These are phyloP conservation scores for Xiphophorus maculatus DNA, from an alignment of 2,113 vertebrate genomes.

Conservation along the genomic window DNA sequence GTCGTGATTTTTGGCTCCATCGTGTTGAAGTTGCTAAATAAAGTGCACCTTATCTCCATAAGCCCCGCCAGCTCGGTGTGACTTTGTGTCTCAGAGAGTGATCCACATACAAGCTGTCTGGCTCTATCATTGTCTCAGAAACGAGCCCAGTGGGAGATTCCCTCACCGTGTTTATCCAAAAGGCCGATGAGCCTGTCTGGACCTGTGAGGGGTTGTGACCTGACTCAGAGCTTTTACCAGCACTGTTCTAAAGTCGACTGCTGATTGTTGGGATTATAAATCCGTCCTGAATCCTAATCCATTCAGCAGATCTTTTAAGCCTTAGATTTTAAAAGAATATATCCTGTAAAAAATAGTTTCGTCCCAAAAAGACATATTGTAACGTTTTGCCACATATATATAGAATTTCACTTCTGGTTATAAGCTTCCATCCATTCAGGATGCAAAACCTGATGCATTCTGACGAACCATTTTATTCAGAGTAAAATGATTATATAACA, in stretches of 20 bases:
- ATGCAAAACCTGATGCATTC: no score
- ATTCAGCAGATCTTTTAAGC: not conserved
- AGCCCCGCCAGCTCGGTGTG: slow-evolving; percentile 41
- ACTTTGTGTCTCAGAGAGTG: slow-evolving; percentile 47
- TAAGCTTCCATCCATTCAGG: no score
- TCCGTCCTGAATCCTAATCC: no score
- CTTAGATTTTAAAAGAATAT: not conserved
- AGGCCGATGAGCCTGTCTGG: slow-evolving; percentile 26
- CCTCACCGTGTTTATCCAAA: slow-evolving; percentile 33
- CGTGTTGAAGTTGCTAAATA: slow-evolving; percentile 53
- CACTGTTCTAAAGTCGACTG: slow-evolving; percentile 22
- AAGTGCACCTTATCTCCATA: slow-evolving; percentile 63
- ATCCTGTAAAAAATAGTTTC: not conserved
- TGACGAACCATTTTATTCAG: no score
- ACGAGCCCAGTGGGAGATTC: slow-evolving; percentile 48
- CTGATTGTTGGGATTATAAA: no score
- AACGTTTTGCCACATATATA: not conserved
- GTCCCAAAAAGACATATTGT: not conserved
- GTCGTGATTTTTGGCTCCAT: slow-evolving; percentile 28
- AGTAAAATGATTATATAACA: no score
- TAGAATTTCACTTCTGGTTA: no score
- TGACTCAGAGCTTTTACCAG: slow-evolving; percentile 35
- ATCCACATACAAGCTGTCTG: slow-evolving; percentile 54
- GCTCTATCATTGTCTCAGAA: slow-evolving; percentile 52
- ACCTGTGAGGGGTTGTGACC: slow-evolving; percentile 32